Base-by-base conservation (phyloP, 2,113 vertebrate species). In the Urocitellus parryii region DNA sequence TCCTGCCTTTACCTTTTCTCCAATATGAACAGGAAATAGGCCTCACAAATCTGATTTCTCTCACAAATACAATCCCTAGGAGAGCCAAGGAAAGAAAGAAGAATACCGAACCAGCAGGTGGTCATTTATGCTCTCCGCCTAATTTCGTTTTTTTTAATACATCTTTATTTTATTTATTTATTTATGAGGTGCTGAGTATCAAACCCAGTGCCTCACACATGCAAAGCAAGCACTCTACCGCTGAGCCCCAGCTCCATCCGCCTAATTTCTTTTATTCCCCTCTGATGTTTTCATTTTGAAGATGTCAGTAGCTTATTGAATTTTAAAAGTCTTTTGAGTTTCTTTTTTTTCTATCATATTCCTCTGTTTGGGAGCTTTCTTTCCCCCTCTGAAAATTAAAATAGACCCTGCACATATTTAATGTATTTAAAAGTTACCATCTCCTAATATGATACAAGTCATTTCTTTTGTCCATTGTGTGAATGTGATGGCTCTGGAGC, bases 321-420 rank as follows among this genome's bases (percentile, higher is more conserved):
- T 80, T 48, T 72, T 4, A 92, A 86, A 79, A 68, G 14, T 42
- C 68, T 42, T 42, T 97, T 92, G 8, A 53, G 8, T 63, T 27
- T 24, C 80, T 85, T 83, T 39, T 51, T 72, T 88, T 87, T 45
- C 45, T 12, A 82, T 93, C 58, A 0, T 37, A 86, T n/a, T n/a
- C 67, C 42, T 94, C 61, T 78, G 34, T 58, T 94, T 45, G 37
- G 72, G 76, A 70, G 37, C 0, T 63, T 61, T 78, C 10, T 91
- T 84, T 70, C 18, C 65, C 24, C 51, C 29, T 68, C 34, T 73
- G 56, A 14, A 80, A 91, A 73, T 89, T 72, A 76, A 91, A 97
- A 92, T 48, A 70, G 18, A 58, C 83, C 74, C 53, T 42, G 68
- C 29, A 39, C 18, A 8, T 70, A 89, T 56, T 76, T 83, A 42